Evolutionary conservation across 2,797 vertebrate genomes (phyloP), one percentile per base, ranked within the genome.

Genomic region (Spea hammondii): DNA sequence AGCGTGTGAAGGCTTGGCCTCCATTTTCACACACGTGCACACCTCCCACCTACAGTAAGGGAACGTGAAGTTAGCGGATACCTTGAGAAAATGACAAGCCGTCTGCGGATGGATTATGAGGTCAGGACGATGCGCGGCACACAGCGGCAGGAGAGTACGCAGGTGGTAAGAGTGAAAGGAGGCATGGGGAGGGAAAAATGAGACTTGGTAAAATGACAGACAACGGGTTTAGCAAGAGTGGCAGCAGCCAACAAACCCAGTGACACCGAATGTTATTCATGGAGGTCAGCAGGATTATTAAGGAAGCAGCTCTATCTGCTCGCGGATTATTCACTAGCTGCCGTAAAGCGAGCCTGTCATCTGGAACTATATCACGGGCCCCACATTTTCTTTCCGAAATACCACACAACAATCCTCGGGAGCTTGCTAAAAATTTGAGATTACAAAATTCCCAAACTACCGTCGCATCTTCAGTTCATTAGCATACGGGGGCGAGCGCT

Each of bases 181-280:
- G 59, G 76, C 76, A 82, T 65, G 68, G 60, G 78, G 77, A 83
- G 71, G 83, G 70, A 84, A 82, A 77, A 79, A 82, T 64, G 86
- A 86, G 87, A 85, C 80, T 76, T 11, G 75, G 57, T 77, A 78
- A 82, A 82, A 78, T 70, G 70, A 77, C 55, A 70, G 49, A 55
- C 75, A 70, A 65, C 54, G 79, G 73, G 74, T 76, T 74, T 5
- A 80, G 73, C 75, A 49, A 69, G 45, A 60, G 57, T 64, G 54
- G 32, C 45, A 14, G 66, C 65, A 70, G 78, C 72, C 55, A 65
- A 75, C 55, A 80, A 32, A 32, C 32, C 32, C 32, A 32, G 32
- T 32, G 32, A 32, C 32, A 32, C 32, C 32, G 32, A 32, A 32
- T 32, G 32, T 32, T 32, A 32, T 32, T 32, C 3, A 32, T 32